Evolutionary conservation across 2,888 invertebrate species (phyloP).

Genomic region (Incurvaria masculella): DNA sequence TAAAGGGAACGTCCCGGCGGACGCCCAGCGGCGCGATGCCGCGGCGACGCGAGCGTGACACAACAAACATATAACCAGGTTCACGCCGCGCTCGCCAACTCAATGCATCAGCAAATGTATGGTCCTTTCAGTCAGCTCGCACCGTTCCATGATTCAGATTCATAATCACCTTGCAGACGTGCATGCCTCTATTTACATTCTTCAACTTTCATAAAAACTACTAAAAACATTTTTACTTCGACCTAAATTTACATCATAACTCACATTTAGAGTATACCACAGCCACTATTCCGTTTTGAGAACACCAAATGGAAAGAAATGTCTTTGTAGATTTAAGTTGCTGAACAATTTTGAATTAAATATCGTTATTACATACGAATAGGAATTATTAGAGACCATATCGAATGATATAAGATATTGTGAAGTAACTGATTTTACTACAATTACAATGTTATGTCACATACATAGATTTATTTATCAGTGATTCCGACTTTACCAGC

Average conservation of each 20-base stretch:
- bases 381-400: not conserved
- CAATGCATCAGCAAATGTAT: not conserved
- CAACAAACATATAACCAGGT: conserved; percentile 19
- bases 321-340: conserved; percentile 5
- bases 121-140: conserved; percentile 38
- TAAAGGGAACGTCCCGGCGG: conserved; percentile 19
- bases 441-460: not conserved
- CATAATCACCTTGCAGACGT: conserved; percentile 54
- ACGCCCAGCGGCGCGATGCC: conserved; percentile 27
- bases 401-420: not conserved
- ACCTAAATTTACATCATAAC: conserved; percentile 23
- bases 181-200: conserved; percentile 55
- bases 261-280: conserved; percentile 46
- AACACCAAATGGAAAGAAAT: conserved; percentile 45
- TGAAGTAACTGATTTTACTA: conserved; percentile 10
- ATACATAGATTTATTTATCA: not conserved
- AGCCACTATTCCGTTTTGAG: conserved; percentile 56
- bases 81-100: not conserved
- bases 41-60: conserved; percentile 19
- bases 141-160: conserved; percentile 24
- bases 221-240: conserved; percentile 30
- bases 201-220: conserved; percentile 34
- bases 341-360: conserved; percentile 2
- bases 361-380: conserved; percentile 2
- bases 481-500: conserved; percentile 2